Conservation (phyloP, 2,888 invertebrate species). For the Coelogynopora nodosa region DNA sequence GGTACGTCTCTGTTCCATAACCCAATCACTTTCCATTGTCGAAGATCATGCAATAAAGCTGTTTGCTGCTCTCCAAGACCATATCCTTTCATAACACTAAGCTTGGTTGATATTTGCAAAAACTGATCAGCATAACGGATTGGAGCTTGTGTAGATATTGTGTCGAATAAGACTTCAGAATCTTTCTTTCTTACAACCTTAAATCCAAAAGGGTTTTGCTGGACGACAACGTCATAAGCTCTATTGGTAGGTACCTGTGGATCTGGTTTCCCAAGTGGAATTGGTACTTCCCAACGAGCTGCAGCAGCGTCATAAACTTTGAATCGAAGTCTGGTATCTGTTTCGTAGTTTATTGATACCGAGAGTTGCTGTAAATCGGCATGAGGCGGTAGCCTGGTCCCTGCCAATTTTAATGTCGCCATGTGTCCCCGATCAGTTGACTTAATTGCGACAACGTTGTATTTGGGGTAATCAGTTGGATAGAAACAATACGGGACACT, state of each 20-base stretch:
- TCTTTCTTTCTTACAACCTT: not conserved
- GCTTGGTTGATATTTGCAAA: conserved; percentile 53
- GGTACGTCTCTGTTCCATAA: conserved; percentile 59
- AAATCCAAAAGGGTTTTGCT: not conserved
- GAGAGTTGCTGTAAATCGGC: conserved; percentile 65
- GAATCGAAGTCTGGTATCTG: not conserved
- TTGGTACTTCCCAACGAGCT: not conserved
- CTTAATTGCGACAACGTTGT: conserved; percentile 63
- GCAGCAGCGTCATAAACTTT: not conserved
- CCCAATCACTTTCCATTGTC: conserved; percentile 45
- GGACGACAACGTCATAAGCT: not conserved
- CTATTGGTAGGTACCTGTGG: not conserved
- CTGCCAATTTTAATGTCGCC: not conserved
- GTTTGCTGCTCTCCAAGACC: conserved; percentile 63
- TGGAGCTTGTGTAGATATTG: not conserved
- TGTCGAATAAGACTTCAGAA: not conserved
- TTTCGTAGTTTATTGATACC: not conserved
- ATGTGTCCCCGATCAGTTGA: not conserved
- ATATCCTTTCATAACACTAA: conserved; percentile 51
- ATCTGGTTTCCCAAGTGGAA: not conserved
- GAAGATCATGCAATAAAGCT: conserved; percentile 57
- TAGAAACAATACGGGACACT: conserved; percentile 71
- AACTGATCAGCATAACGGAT: conserved; percentile 63
- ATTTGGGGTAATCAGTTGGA: conserved; percentile 69
- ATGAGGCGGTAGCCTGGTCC: conserved; percentile 66